Evolutionary conservation across 2,113 vertebrate genomes (phyloP), one percentile per base, ranked within the genome.

Genomic region (Mugil cephalus): DNA sequence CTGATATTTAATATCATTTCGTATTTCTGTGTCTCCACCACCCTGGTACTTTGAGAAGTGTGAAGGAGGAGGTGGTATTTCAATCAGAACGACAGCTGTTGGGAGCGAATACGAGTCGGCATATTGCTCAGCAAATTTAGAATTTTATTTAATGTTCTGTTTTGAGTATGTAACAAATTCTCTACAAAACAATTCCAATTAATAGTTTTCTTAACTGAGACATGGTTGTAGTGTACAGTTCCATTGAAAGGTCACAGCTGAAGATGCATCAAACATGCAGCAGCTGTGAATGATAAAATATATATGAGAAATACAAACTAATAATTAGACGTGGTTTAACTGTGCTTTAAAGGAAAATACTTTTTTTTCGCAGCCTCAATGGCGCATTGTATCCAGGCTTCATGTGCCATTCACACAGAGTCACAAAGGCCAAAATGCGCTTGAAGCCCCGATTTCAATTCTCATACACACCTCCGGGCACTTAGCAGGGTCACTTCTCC

Each of bases 311-410:
- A 60, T 43, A 54, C 9, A 7, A 76, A 80, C 65, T 86, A 68
- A 48, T 68, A 17, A 58, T 74, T 56, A 38, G n/a, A 48, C 30
- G 40, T 17, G 65, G 0, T 36, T 47, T 55, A 24, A 18, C 4
- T 43, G 12, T 45, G 36, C 13, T 77, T 40, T 60, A 45, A 50
- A 47, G 50, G 18, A 60, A 40, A 82, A 52, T 4, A 53, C 53
- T 14, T 48, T 10, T 14, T 56, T 60, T 43, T 45, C 60, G 48
- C 42, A 48, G 51, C 39, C 48, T 75, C 55, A 18, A 0, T 82
- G 80, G 66, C 83, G 87, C 85, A 86, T 74, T 58, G 73, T 63
- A 69, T 40, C 10, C 66, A 19, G 12, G 52, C 45, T 79, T 59
- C 46, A 48, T 45, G 78, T 74, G 71, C 74, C 82, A 81, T 68